Conservation (phyloP, 2,113 vertebrate species). For the Xyliphius kryptos region DNA sequence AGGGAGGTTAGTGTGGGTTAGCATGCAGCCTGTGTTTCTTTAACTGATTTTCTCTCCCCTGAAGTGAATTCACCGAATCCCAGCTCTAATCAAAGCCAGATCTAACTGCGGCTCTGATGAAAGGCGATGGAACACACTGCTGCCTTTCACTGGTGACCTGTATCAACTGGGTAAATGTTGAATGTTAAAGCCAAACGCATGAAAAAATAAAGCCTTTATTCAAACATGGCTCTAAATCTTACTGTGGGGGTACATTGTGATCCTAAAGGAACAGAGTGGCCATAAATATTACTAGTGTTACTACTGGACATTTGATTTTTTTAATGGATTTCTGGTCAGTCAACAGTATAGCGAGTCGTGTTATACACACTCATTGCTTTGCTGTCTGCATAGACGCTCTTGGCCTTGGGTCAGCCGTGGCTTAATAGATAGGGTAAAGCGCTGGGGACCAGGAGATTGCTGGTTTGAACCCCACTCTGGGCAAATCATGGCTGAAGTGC, state of each 20-base stretch:
- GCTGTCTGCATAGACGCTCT: no score
- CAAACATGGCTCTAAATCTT: not conserved
- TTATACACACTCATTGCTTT: no score
- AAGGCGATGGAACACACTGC: constrained; percentile 24
- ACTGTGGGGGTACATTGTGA: not conserved
- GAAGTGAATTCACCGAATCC: constrained; percentile 31
- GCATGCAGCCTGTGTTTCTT: constrained; percentile 25
- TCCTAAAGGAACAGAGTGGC: not conserved
- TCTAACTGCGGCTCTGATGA: constrained; percentile 31
- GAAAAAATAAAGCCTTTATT: constrained; percentile 26
- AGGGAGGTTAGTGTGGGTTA: constrained; percentile 30
- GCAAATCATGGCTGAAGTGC: no score
- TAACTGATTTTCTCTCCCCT: constrained; percentile 35
- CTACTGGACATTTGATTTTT: no score
- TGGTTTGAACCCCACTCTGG: no score
- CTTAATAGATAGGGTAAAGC: no score
- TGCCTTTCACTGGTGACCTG: constrained; percentile 26
- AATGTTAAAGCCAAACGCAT: not conserved
- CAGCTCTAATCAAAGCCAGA: constrained; percentile 33
- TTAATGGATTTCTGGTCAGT: no score
- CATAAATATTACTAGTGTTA: not conserved
- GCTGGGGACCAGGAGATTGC: no score
- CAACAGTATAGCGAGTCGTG: no score
- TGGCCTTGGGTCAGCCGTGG: no score
- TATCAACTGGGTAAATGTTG: constrained; percentile 12